Base-by-base conservation (phyloP, 2,888 invertebrate genomes). In the Scaeva pyrastri region DNA sequence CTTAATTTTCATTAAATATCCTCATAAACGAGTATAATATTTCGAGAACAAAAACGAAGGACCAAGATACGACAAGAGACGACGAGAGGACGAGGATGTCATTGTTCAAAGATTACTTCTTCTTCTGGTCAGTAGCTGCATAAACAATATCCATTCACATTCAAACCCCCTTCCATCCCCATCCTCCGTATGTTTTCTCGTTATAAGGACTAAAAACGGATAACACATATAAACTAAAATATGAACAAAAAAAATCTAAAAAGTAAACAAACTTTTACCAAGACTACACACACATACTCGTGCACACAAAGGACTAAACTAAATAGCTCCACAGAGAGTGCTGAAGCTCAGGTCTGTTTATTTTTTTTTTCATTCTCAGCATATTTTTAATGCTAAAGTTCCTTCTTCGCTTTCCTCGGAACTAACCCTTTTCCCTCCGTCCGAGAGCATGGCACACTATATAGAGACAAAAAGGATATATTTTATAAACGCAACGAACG, bases 41-140 rank as follows among this genome's bases (percentile, higher is more conserved):
- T 26, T 45, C 10, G 43, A 60, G 21, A 39, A 41, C 60, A 41
- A 60, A 23, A 23, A 60, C 60, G 52, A 56, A 31, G n/a, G 73
- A 56, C 23, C 23, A 23, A 19, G 19, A 21, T 5, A 11, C 10
- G 11, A 39, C 11, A 10, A 39, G 11, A 39, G 10, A 39, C 39
- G 10, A 39, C 39, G 12, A 39, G 12, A 39, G 10, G 48, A 50
- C 45, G 45, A 31, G 2, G 2, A 45, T 50, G 45, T 73, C 60
- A 60, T 56, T 41, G 78, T 73, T 66, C 45, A 48, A 43, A 74
- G 66, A 60, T 52, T 52, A 56, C 41, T 66, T 71, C 70, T 66
- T 71, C 74, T 80, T 72, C 76, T 76, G 80, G 80, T 73, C 80
- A 72, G 60, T 73, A 31, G 68, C 52, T 76, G 50, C 68, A 73